Conservation (phyloP, 2,113 vertebrate species). For the Octodon degus region DNA sequence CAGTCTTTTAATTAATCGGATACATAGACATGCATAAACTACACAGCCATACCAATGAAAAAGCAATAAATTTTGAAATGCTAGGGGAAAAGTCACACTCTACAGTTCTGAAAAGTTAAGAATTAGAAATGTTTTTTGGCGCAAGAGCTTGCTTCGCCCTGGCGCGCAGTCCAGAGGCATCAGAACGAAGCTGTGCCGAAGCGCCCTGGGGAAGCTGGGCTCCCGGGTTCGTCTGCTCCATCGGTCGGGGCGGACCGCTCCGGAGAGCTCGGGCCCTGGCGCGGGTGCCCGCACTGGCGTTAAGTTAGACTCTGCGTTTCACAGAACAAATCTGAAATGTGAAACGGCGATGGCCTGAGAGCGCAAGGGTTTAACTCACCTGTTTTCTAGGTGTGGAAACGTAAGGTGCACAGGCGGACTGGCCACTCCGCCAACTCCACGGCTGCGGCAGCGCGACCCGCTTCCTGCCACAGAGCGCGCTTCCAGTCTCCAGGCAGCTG, state of each 20-base stretch:
- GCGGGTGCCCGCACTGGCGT: not conserved
- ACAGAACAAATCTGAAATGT: not conserved
- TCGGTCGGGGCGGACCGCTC: not conserved
- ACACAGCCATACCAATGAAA: constrained; percentile 23
- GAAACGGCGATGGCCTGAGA: not conserved
- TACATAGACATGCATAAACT: constrained; percentile 42
- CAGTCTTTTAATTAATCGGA: constrained; percentile 30
- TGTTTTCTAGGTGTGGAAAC: not conserved
- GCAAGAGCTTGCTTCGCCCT: not conserved
- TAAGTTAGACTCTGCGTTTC: not conserved
- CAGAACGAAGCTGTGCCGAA: not conserved
- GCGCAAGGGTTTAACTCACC: not conserved
- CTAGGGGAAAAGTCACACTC: constrained; percentile 52
- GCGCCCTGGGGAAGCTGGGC: not conserved
- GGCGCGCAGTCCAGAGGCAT: not conserved
- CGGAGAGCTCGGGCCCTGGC: not conserved
- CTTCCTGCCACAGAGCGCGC: not conserved
- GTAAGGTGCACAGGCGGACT: not conserved
- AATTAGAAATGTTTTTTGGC: not conserved
- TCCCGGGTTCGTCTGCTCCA: not conserved
- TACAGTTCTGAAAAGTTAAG: constrained; percentile 37
- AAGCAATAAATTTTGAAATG: constrained; percentile 52
- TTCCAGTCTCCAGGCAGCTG: not conserved
- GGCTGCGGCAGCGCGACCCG: not conserved
- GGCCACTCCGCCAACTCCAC: not conserved